Evolutionary conservation across 2,113 vertebrate genomes (phyloP), one percentile per base, ranked within the genome.

Genomic region (Apus apus): DNA sequence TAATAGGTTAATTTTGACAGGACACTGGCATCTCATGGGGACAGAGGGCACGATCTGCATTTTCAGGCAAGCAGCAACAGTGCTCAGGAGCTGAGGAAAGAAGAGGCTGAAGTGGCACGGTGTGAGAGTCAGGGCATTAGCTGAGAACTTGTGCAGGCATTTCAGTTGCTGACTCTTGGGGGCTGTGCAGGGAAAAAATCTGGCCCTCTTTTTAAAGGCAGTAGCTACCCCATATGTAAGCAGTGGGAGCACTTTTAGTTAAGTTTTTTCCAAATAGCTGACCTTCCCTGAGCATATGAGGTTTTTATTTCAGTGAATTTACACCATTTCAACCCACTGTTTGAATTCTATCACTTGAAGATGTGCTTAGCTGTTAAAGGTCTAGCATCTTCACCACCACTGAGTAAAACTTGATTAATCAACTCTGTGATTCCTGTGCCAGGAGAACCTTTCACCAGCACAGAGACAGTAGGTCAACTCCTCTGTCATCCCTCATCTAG

Each of bases 1-100:
- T 62, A 88, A 89, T 60, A 90, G 79, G 71, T 96, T 87, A 86
- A 97, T 96, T 95, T 68, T 91, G 76, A 92, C 75, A 93, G 64
- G 89, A 94, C 68, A 67, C 32, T 95, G 89, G 72, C 65, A 96
- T 74, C 32, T 95, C 89, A 73, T 46, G 83, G 79, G 90, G 50
- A 61, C 84, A 76, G 83, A 87, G n/a, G 64, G 38, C 43, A 96
- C 1, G 8, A 56, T 80, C 56, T 0, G 0, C 27, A 22, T 76
- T 94, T 85, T 90, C 66, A 48, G 16, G n/a, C 56, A 86, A 77
- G 43, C 21, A 66, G 53, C 91, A 74, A 29, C 11, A 46, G 67
- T 20, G 16, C 34, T 77, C 0, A 0, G 48, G 27, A 73, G 32
- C 36, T 53, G 48, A 32, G 38, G 48, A 53, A 60, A 64, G 48